A percentile compares a stretch with the other conserved stretches of the same genome.
These are phyloP conservation scores for Parotia lawesii DNA, from an alignment of 2,113 vertebrate genomes.

Conservation along the genomic window DNA sequence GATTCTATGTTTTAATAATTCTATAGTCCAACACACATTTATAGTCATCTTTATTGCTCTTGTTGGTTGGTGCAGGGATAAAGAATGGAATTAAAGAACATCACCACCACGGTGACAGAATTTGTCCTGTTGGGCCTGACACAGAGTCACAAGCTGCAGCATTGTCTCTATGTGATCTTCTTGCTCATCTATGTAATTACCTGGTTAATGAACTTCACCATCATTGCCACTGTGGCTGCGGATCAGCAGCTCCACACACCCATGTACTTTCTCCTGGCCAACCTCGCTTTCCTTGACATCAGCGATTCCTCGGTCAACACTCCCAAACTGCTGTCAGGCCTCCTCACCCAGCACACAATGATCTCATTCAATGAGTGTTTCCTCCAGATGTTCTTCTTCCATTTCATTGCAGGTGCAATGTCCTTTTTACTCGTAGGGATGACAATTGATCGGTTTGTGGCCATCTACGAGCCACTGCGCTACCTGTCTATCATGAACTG, in stretches of 20 bases:
- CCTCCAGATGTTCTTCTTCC: background rate
- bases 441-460: accelerated
- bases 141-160: background rate
- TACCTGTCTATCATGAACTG: background rate
- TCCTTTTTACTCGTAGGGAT: accelerated
- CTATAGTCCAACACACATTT: background rate
- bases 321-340: background rate
- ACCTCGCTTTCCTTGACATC: background rate
- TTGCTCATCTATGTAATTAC: background rate
- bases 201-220: background rate
- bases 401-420: background rate
- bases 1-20: background rate
- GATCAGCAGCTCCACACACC: background rate
- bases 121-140: background rate
- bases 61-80: background rate
- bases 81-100: background rate
- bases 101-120: background rate
- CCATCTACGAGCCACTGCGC: background rate
- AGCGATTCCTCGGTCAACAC: background rate
- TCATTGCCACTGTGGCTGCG: background rate
- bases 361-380: background rate
- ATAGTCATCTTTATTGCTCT: background rate
- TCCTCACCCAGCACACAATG: background rate
- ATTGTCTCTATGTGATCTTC: background rate
- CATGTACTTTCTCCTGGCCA: background rate